Percentiles rank a stretch among this genome's conserved stretches.
phyloP scores from a whole-genome alignment of 2,888 invertebrate species.

The Ceriagrion tenellum region DNA sequence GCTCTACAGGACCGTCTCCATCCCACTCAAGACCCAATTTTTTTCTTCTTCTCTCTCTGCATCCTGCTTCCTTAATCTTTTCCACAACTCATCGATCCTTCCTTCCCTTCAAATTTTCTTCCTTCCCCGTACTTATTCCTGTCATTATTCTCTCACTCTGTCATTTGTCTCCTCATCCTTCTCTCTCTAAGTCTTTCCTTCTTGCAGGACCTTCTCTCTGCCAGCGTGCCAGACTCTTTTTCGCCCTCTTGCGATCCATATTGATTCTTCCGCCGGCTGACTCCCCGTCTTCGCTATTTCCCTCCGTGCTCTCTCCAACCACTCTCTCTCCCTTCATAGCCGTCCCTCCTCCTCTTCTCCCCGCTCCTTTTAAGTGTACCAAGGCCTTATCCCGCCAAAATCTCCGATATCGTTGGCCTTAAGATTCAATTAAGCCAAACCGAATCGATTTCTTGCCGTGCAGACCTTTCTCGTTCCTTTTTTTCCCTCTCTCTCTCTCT shows the following conservation, averaged over 20 bases:
- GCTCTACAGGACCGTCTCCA: no score
- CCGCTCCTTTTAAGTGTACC: slow-evolving; percentile 15
- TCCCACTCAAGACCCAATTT: no score
- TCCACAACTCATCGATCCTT: neutral
- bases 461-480: neutral
- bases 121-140: no score
- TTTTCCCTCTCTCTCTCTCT: neutral
- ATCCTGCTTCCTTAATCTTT: neutral
- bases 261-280: neutral
- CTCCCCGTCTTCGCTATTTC: neutral
- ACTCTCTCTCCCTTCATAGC: neutral
- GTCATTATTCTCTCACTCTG: no score
- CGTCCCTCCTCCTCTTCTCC: neutral
- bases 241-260: neutral
- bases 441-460: slow-evolving; percentile 51
- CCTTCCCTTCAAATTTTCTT: neutral
- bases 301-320: neutral
- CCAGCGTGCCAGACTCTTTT: neutral
- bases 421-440: slow-evolving; percentile 62
- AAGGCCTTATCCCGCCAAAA: slow-evolving; percentile 35
- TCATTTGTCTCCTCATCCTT: no score
- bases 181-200: neutral
- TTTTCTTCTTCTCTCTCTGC: neutral
- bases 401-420: slow-evolving; percentile 64
- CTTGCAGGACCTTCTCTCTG: neutral